Conservation (phyloP, 2,888 invertebrate species). For the Sisyra terminalis region DNA sequence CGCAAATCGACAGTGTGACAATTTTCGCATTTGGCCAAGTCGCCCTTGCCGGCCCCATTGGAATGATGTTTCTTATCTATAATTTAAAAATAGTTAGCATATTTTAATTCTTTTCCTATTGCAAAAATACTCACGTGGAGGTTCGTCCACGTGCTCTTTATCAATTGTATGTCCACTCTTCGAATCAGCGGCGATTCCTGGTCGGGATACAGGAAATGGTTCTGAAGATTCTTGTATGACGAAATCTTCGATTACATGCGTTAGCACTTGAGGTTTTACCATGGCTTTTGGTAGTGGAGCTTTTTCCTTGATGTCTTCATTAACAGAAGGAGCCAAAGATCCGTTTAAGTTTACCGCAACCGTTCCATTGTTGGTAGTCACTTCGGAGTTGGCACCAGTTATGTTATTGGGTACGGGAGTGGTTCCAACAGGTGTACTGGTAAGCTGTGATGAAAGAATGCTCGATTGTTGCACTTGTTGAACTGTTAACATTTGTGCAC, state of each 20-base stretch:
- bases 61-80: conserved; percentile 35
- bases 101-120: too few relatives aligned
- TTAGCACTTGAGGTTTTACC: conserved; percentile 89
- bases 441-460: too few relatives aligned
- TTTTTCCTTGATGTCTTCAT: conserved; percentile 27
- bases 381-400: conserved; percentile 19
- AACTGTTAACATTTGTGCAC: too few relatives aligned
- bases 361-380: conserved; percentile 2
- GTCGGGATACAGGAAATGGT: conserved; percentile 66
- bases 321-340: conserved; percentile 11
- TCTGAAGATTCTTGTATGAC: conserved; percentile 90
- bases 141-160: conserved; percentile 48
- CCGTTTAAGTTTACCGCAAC: too few relatives aligned
- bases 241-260: conserved; percentile 93
- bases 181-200: conserved; percentile 24
- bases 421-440: too few relatives aligned
- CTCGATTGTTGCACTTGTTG: too few relatives aligned
- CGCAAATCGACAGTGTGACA: conserved; percentile 51
- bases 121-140: conserved; percentile 57
- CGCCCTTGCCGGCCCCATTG: conserved; percentile 26
- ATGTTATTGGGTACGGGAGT: conserved; percentile 7
- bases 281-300: conserved; percentile 77
- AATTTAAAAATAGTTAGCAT: conserved; percentile 12
- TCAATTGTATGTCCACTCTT: conserved; percentile 29
- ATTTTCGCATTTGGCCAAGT: conserved; percentile 49